Conservation (phyloP, 1,140 invertebrate genomes). For the Stegodyphus dumicola region DNA sequence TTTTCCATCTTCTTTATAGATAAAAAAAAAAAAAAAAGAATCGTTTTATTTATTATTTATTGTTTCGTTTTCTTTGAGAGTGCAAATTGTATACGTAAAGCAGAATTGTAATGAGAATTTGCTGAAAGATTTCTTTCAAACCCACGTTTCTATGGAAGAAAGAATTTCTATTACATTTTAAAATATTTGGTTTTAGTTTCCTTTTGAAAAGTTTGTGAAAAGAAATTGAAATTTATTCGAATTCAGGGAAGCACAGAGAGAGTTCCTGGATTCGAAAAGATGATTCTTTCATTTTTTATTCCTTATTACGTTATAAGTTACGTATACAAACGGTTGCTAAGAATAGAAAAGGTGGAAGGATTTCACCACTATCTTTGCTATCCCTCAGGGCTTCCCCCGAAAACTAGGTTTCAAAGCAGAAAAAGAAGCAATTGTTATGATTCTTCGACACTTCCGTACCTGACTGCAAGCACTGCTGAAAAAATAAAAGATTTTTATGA, state of each 20-base stretch:
- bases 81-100: no score
- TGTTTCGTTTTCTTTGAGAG: no score
- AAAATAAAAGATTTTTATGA: no score
- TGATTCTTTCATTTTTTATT: background rate
- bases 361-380: background rate
- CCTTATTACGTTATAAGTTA: background rate
- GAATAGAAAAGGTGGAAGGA: no score
- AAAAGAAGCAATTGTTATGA: no score
- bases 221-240: slow-evolving; percentile 30
- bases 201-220: slow-evolving; percentile 12
- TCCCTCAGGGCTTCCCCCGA: background rate
- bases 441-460: no score
- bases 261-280: background rate
- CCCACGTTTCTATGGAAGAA: background rate
- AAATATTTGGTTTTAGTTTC: slow-evolving; percentile 20
- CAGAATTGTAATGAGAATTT: no score
- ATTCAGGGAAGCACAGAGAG: background rate
- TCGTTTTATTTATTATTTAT: no score
- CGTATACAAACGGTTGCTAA: background rate
- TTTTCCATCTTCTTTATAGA: background rate
- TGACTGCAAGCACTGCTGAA: no score
- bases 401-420: background rate
- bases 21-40: no score
- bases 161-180: slow-evolving; percentile 5
- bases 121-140: no score